Evolutionary conservation across 2,888 invertebrate genomes (phyloP), one percentile per base, ranked within the genome.

Genomic region (Aporophyla nigra): DNA sequence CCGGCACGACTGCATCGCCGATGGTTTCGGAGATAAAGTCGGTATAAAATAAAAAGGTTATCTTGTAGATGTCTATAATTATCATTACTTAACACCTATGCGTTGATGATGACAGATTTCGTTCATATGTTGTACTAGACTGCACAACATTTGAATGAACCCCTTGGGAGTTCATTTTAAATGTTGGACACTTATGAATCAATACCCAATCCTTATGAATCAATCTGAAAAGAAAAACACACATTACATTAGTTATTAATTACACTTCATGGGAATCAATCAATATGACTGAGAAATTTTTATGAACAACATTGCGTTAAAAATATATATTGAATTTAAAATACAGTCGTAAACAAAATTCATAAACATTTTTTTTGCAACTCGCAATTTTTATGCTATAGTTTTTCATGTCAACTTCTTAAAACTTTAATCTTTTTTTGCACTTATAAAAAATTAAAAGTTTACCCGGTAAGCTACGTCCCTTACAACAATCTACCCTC

Each of bases 1-100:
- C 46, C 65, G 65, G 14, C 74, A 78, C 53, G 69, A 73, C 69
- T 63, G 24, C 21, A n/a, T 53, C 62, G 53, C 16, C 5, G 67
- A 78, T 74, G 46, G 43, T 27, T 49, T 40, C 33, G 16, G 19
- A 80, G 80, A 78, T 80, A 78, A 61, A 16, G 27, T 19, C 40
- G 19, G 46, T n/a, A 56, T 78, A 12, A 43, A 69, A 61, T 68
- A 54, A 78, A 69, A 71, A 12, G 14, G 12, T 43, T 73, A 51
- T 21, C 21, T 49, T 16, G 21, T 21, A 33, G 40, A 46, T n/a
- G 6, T 12, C 5, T 65, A 5, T 79, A 78, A 73, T 79, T 78
- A 51, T 40, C 19, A 49, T 51, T 27, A 53, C 12, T n/a, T 33
- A 33, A 33, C 51, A 63, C 21, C 27, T 5, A 46, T 19, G 63